Evolutionary conservation across 2,888 invertebrate species (phyloP).

Genomic region (Sarcophaga rosellei): DNA sequence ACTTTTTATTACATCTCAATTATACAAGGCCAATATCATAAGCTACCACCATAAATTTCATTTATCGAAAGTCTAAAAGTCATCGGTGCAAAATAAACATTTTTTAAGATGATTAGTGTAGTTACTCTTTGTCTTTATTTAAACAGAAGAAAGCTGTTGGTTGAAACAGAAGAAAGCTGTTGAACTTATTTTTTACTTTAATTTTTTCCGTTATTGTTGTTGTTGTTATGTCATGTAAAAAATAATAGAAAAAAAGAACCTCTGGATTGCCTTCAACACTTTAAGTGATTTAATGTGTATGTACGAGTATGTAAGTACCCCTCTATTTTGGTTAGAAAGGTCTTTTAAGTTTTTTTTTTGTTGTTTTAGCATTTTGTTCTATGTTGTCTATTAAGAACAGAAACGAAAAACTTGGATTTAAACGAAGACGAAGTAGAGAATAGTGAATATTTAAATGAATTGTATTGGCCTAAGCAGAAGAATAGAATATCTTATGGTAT

Average conservation of each 20-base stretch:
- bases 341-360: constrained; percentile 12
- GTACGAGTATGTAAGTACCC: constrained; percentile 15
- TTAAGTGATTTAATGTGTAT: constrained; percentile 58
- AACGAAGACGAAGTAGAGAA: constrained; percentile 16
- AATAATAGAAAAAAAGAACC: constrained; percentile 22
- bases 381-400: constrained; percentile 1
- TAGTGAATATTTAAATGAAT: constrained; percentile 38
- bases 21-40: no score
- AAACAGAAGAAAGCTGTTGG: neutral
- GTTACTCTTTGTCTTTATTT: neutral
- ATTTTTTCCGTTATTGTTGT: constrained; percentile 1
- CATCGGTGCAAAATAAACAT: neutral
- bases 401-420: constrained; percentile 13
- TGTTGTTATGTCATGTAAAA: neutral
- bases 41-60: no score
- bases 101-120: neutral
- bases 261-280: constrained; percentile 54
- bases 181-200: constrained; percentile 1
- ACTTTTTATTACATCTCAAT: no score
- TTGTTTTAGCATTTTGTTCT: constrained; percentile 18
- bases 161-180: constrained; percentile 32
- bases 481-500: neutral
- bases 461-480: neutral
- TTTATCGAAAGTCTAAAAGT: no score
- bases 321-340: constrained; percentile 34